phyloP scores from a whole-genome alignment of 2,797 vertebrate species.

The Amblyopsis hoosieri region DNA sequence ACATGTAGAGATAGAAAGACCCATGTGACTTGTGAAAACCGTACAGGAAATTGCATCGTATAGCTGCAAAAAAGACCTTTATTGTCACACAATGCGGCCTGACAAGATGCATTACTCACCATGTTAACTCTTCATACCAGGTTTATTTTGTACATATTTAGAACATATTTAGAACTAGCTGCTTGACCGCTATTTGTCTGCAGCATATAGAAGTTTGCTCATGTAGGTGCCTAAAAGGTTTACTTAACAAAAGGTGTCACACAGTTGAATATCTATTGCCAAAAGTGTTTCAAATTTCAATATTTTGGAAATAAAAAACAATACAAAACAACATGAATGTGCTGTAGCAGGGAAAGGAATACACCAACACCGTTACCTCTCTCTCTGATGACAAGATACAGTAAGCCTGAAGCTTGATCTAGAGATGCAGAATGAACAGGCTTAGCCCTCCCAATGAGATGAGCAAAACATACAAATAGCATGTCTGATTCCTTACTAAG shows the following conservation, averaged over 20 bases:
- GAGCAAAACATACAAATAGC: too few relatives aligned
- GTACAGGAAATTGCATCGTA: constrained; percentile 80
- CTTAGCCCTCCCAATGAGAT: not conserved
- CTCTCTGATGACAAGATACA: not conserved
- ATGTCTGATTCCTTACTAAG: too few relatives aligned
- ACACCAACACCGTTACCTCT: not conserved
- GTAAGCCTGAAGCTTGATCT: not conserved
- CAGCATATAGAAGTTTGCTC: too few relatives aligned
- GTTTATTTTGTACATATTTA: too few relatives aligned
- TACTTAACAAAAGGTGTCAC: too few relatives aligned
- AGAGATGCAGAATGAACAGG: constrained; percentile 1
- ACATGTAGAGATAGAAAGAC: constrained; percentile 73
- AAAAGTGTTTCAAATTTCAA: too few relatives aligned
- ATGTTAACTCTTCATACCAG: too few relatives aligned
- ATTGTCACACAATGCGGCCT: constrained; percentile 29
- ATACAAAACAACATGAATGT: not conserved
- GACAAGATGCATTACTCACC: not conserved
- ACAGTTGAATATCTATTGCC: too few relatives aligned
- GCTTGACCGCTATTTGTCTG: too few relatives aligned
- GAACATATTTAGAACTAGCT: too few relatives aligned
- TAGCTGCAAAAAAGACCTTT: constrained; percentile 53
- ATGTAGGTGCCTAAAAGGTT: too few relatives aligned
- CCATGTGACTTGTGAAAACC: constrained; percentile 76
- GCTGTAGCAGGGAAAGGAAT: not conserved
- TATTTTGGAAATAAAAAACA: too few relatives aligned